Conservation (phyloP, 2,113 vertebrate genomes). For the Anoura caudifer region DNA sequence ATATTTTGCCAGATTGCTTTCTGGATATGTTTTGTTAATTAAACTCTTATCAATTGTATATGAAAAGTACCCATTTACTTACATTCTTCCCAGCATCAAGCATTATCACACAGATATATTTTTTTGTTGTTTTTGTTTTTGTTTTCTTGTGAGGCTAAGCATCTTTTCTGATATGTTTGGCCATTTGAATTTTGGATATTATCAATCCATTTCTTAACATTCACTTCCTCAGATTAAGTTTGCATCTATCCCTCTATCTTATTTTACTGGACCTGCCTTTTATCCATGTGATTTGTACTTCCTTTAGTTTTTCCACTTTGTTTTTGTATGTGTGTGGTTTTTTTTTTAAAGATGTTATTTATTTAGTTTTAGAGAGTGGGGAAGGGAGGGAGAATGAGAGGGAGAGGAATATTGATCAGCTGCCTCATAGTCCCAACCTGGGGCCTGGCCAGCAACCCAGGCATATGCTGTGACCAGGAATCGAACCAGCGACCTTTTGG, state of each 20-base stretch:
- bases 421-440: no score
- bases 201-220: background rate
- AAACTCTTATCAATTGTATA: slow-evolving; percentile 25
- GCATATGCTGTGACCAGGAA: no score
- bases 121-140: background rate
- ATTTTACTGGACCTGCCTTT: background rate
- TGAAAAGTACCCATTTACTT: background rate
- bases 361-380: no score
- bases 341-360: no score
- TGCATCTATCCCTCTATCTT: background rate
- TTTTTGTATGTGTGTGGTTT: background rate
- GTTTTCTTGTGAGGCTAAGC: background rate
- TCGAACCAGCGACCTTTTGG: no score
- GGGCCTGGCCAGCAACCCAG: no score
- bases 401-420: no score
- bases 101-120: slow-evolving; percentile 19
- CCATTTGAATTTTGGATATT: slow-evolving; percentile 24
- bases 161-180: slow-evolving; percentile 5
- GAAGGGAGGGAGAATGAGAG: no score
- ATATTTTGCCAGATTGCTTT: slow-evolving; percentile 36
- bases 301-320: background rate
- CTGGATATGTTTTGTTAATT: background rate
- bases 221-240: slow-evolving; percentile 18
- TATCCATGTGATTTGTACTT: background rate
- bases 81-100: background rate